Conservation (phyloP, 2,888 invertebrate genomes). For the Diarsia rubi region DNA sequence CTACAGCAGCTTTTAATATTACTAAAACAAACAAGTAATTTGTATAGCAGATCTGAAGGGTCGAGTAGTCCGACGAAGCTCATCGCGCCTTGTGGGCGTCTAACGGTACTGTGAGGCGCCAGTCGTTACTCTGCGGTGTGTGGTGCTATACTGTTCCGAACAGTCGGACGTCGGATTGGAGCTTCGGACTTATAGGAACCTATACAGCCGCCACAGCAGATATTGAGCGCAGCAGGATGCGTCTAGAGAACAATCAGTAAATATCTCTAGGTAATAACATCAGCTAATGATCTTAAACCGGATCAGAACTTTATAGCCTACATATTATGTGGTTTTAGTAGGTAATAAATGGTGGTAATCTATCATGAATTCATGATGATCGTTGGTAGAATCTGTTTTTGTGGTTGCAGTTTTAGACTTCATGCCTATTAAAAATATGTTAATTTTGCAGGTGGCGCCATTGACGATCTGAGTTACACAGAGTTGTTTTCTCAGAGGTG, state of each 20-base stretch:
- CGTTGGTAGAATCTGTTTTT: slow-evolving; percentile 20
- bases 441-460: background rate
- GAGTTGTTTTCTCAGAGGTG: too few relatives aligned
- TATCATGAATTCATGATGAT: slow-evolving; percentile 42
- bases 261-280: slow-evolving; percentile 52
- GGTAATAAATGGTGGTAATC: slow-evolving; percentile 44
- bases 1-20: slow-evolving; percentile 61
- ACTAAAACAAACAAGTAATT: slow-evolving; percentile 68
- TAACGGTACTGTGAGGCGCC: slow-evolving; percentile 80
- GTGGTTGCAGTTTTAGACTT: slow-evolving; percentile 16
- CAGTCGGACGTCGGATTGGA: slow-evolving; percentile 57
- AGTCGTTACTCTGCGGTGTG: slow-evolving; percentile 67
- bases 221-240: slow-evolving; percentile 64
- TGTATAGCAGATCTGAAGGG: slow-evolving; percentile 73
- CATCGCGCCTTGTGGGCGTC: slow-evolving; percentile 78
- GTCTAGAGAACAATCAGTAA: slow-evolving; percentile 54
- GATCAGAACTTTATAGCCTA: slow-evolving; percentile 30
- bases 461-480: background rate
- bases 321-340: slow-evolving; percentile 37
- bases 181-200: slow-evolving; percentile 60
- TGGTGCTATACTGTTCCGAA: slow-evolving; percentile 70
- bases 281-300: slow-evolving; percentile 56
- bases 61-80: slow-evolving; percentile 70
- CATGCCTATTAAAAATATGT: slow-evolving; percentile 9
- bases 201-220: slow-evolving; percentile 51